Evolutionary conservation across 2,888 invertebrate species (phyloP), one percentile per base, ranked within the genome.

Genomic region (Chrysopilus asiliformis): DNA sequence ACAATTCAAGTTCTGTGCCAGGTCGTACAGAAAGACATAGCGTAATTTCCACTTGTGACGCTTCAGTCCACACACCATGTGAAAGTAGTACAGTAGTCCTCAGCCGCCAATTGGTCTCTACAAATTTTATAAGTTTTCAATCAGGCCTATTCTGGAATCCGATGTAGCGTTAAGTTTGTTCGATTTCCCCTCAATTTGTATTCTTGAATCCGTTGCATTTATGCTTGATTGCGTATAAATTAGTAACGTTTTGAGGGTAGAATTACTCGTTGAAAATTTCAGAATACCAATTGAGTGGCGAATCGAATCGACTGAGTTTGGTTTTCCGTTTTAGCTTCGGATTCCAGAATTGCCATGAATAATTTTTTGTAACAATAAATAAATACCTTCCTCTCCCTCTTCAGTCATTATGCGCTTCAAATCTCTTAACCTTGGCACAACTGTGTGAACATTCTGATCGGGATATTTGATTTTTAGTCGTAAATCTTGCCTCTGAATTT

Each of bases 381-480:
- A 22, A 53, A 54, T 57, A 47, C 54, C 51, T 38, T 68, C 68
- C 38, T 66, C 67, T 4, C 72, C 73, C 45, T 74, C 68, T 49
- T 76, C 74, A 2, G 59, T 57, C 49, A 81, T 58, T 17, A 62
- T 70, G 34, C 76, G 72, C 22, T 81, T 72, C 49, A 93, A 70
- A 54, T 91, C 87, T 36, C 78, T 72, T 7, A 72, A 66, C 32
- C 79, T 73, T 3, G 91, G 93, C 38, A 84, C 70, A 39, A 89
- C 72, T 39, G 91, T 71, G 57, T 91, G 86, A 39, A 79, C 74
- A 54, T 82, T 77, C 50, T 90, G 85, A 67, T 95, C 94, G 1
- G 94, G 93, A 66, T 94, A 94, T 46, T 79, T 77, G 18, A 91
- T 79, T 66, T 85, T 81, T 44, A 93, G 74, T 43, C 90, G 71